These are phyloP conservation scores for Spodoptera littoralis DNA, from an alignment of 2,888 invertebrate species.

Conservation along the genomic window DNA sequence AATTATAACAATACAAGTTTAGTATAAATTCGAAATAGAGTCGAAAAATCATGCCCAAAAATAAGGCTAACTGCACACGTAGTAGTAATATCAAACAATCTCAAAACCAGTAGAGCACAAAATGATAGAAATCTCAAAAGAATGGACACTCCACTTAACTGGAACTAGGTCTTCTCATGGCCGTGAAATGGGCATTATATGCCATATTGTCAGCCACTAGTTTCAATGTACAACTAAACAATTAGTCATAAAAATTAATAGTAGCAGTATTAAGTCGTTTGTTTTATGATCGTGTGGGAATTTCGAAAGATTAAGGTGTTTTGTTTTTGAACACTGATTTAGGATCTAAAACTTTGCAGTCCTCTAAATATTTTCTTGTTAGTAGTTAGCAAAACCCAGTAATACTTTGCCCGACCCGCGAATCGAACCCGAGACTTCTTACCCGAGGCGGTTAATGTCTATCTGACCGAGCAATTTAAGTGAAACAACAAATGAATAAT, in stretches of 20 bases:
- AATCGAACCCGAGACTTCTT: too few species aligned
- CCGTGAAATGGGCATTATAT: conserved; percentile 63
- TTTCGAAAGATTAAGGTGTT: not conserved
- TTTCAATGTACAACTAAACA: conserved; percentile 36
- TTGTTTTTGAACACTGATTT: too few species aligned
- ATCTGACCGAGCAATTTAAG: too few species aligned
- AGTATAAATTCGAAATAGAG: not conserved
- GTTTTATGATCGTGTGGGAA: conserved; percentile 33
- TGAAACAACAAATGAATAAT: too few species aligned
- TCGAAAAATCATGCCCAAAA: conserved; percentile 27
- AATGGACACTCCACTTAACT: conserved; percentile 55
- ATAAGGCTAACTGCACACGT: conserved; percentile 34
- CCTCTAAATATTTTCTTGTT: too few species aligned
- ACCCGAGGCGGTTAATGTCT: too few species aligned
- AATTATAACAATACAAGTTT: too few species aligned
- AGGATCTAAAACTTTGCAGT: too few species aligned
- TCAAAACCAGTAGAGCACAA: conserved; percentile 42
- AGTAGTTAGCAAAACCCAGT: too few species aligned
- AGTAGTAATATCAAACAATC: conserved; percentile 37
- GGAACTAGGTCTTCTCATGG: conserved; percentile 70
- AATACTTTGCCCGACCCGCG: too few species aligned
- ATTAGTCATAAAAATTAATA: conserved; percentile 45
- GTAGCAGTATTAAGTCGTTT: conserved; percentile 33
- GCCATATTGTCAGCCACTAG: conserved; percentile 12
- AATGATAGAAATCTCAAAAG: conserved; percentile 44